Conservation (phyloP, 2,113 vertebrate genomes). For the Saguinus midas region DNA sequence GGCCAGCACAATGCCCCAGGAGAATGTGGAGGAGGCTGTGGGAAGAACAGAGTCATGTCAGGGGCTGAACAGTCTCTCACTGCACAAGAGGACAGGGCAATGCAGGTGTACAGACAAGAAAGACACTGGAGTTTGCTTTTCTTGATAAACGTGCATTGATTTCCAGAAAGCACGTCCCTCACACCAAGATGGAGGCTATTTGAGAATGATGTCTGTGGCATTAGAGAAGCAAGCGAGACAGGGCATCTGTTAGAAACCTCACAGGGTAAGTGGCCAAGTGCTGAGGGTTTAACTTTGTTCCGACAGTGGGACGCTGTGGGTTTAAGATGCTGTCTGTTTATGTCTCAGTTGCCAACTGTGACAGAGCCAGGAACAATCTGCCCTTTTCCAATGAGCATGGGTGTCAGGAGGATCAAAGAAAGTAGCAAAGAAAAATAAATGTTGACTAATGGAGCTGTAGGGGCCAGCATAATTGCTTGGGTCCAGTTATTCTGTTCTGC, state of each 20-base stretch:
- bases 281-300: neutral
- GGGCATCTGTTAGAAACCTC: neutral
- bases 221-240: neutral
- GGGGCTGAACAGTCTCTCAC: neutral
- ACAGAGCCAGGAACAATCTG: neutral
- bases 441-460: neutral
- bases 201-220: neutral
- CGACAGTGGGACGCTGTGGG: rapidly evolving
- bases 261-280: neutral
- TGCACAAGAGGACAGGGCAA: rapidly evolving
- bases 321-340: neutral
- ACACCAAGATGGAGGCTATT: too few species aligned
- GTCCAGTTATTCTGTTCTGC: neutral
- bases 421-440: neutral
- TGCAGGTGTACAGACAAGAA: too few species aligned
- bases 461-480: neutral
- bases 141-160: neutral
- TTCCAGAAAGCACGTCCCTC: neutral
- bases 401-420: neutral
- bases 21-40: slow-evolving; percentile 78
- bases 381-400: neutral
- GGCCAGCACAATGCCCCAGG: slow-evolving; percentile 81
- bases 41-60: slow-evolving; percentile 68
- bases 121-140: too few species aligned
- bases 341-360: neutral